phyloP scores from a whole-genome alignment of 2,888 invertebrate genomes.

The Eucriotettix oculatus region DNA sequence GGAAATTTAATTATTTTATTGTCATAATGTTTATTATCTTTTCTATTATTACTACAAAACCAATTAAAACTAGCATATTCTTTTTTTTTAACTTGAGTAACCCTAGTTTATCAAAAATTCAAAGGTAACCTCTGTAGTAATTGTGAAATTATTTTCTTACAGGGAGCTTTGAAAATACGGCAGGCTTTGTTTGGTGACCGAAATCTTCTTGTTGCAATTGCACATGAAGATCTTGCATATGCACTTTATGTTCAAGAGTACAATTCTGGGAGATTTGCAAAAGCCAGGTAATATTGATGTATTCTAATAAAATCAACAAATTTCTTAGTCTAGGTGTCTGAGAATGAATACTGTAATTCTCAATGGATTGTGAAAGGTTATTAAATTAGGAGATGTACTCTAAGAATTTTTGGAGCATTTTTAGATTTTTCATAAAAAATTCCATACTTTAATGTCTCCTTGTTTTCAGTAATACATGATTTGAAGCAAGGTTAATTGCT shows the following conservation, averaged over 20 bases:
- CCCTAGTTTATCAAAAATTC: no score
- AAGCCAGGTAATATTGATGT: slow-evolving; percentile 41
- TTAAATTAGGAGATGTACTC: no score
- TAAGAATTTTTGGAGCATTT: no score
- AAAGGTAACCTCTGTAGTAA: not conserved
- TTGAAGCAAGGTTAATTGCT: no score
- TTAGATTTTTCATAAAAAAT: no score
- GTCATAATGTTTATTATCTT: not conserved
- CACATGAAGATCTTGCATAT: slow-evolving; percentile 85
- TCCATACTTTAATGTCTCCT: no score
- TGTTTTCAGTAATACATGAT: no score
- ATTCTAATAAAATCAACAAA: not conserved
- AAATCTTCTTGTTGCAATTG: slow-evolving; percentile 76
- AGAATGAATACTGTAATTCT: no score
- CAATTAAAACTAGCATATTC: no score
- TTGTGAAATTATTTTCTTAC: slow-evolving; percentile 11
- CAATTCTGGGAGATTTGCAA: slow-evolving; percentile 68
- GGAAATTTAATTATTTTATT: no score
- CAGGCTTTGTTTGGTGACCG: slow-evolving; percentile 62
- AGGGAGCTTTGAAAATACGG: slow-evolving; percentile 57
- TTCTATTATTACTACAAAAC: not conserved
- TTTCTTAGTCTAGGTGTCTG: not conserved
- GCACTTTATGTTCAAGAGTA: slow-evolving; percentile 86
- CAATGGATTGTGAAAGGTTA: no score
- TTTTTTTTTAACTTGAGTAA: no score